These are phyloP conservation scores for Ferrisia virgata DNA, from an alignment of 2,888 invertebrate species.

Conservation along the genomic window DNA sequence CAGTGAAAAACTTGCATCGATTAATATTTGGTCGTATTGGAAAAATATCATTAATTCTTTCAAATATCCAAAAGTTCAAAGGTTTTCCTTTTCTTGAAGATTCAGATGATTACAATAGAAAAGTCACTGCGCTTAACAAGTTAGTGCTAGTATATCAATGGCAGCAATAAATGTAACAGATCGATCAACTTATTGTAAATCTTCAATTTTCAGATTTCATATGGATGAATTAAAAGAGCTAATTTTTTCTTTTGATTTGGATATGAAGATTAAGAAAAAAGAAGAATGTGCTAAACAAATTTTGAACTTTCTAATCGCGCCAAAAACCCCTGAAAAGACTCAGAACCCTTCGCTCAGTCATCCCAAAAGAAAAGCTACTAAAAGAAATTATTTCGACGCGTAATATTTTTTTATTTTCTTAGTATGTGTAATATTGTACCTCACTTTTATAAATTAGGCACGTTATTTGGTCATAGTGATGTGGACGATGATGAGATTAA, in stretches of 20 bases:
- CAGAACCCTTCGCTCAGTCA: background rate
- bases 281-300: conserved; percentile 12
- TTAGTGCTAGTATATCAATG: background rate
- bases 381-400: conserved; percentile 33
- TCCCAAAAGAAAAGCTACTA: conserved; percentile 31
- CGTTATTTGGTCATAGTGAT: background rate
- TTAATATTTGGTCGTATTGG: conserved; percentile 24
- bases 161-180: background rate
- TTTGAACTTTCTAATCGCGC: conserved; percentile 21
- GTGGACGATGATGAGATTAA: background rate
- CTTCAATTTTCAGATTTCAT: background rate
- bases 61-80: conserved; percentile 25
- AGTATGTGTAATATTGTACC: background rate
- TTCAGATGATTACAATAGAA: conserved; percentile 9
- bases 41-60: background rate
- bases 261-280: conserved; percentile 32
- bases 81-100: conserved; percentile 27
- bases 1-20: background rate
- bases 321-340: background rate
- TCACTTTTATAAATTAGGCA: background rate
- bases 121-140: background rate
- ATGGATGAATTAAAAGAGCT: conserved; percentile 27
- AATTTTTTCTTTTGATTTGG: conserved; percentile 18
- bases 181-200: too few relatives aligned
- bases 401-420: background rate